phyloP scores from a whole-genome alignment of 2,113 vertebrate genomes.

The Salvelinus alpinus region DNA sequence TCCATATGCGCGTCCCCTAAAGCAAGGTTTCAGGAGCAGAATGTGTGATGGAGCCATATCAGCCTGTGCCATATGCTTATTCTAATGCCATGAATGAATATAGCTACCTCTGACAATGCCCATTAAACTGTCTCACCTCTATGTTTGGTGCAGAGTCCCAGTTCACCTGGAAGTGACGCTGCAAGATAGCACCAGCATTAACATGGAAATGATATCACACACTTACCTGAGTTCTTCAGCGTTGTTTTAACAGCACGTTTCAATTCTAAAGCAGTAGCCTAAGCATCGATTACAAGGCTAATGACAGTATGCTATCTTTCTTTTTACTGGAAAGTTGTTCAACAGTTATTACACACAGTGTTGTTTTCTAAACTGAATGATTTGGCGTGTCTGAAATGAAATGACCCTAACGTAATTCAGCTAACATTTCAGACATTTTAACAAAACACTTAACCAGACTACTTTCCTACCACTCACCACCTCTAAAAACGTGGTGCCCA shows the following conservation, averaged over 20 bases:
- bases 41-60: constrained; percentile 41
- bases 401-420: background rate
- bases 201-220: constrained; percentile 19
- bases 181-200: constrained; percentile 51
- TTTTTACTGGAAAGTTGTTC: background rate
- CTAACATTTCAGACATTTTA: background rate
- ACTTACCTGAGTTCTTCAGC: background rate
- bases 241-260: constrained; percentile 11
- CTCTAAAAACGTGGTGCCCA: background rate
- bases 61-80: constrained; percentile 60
- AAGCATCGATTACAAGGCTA: background rate
- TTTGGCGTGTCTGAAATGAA: background rate
- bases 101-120: constrained; percentile 39
- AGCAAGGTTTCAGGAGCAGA: constrained; percentile 48
- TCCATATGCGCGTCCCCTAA: background rate
- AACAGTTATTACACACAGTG: background rate
- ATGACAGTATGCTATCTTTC: background rate
- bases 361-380: background rate
- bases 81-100: constrained; percentile 60
- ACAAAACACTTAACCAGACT: background rate
- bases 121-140: constrained; percentile 54
- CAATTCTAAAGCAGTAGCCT: background rate
- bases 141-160: constrained; percentile 54
- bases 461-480: no score
- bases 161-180: constrained; percentile 58